Percentiles rank a stretch among this genome's conserved stretches.
These are phyloP conservation scores for Pristionchus exspectatus DNA, from an alignment of 2,888 invertebrate species.

Conservation along the genomic window DNA sequence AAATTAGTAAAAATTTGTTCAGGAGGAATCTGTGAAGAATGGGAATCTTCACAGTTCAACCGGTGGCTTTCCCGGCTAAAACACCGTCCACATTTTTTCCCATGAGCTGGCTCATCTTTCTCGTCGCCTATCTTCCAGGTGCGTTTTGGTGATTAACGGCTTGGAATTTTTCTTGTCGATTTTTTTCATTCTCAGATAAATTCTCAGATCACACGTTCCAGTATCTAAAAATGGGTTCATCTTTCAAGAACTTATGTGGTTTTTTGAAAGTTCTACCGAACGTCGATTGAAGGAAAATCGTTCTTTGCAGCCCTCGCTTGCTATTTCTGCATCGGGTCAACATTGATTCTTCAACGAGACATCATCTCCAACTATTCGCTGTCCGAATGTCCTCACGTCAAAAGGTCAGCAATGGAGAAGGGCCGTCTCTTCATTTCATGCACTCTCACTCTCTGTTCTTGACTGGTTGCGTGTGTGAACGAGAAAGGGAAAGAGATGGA, in stretches of 20 bases:
- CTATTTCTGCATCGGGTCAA: slow-evolving; percentile 67
- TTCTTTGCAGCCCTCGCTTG: slow-evolving; percentile 67
- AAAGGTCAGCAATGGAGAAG: neutral
- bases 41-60: neutral
- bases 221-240: too few relatives aligned
- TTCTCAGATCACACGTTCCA: too few relatives aligned
- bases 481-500: neutral
- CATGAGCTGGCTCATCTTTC: neutral
- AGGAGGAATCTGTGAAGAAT: neutral
- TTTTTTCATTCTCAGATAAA: too few relatives aligned
- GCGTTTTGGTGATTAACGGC: too few relatives aligned
- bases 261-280: too few relatives aligned
- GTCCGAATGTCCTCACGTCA: slow-evolving; percentile 34
- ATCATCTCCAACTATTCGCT: slow-evolving; percentile 33
- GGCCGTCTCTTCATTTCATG: too few relatives aligned
- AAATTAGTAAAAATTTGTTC: too few relatives aligned
- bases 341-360: slow-evolving; percentile 64
- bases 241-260: too few relatives aligned
- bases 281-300: too few relatives aligned
- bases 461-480: neutral
- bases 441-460: neutral
- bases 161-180: too few relatives aligned
- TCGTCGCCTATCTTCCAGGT: slow-evolving; percentile 4
- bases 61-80: neutral
- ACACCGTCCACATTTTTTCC: neutral